Base-by-base conservation (phyloP, 2,797 vertebrate genomes). In the Tinamus major region DNA sequence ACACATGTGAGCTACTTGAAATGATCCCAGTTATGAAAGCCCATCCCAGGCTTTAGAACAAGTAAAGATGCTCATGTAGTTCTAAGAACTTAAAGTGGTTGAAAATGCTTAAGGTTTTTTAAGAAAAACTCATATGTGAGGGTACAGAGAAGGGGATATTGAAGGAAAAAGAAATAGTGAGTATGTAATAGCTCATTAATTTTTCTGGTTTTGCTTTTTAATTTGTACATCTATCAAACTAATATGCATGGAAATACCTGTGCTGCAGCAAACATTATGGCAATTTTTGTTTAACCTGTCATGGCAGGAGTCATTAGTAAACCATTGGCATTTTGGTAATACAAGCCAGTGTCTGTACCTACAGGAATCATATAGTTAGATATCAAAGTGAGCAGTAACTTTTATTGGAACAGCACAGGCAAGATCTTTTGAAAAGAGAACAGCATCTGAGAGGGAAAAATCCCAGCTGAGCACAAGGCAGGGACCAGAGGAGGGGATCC, bases 391-490 rank as follows among this genome's bases (percentile, higher is more conserved):
- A 18, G 15, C 68, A 58, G 5, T 4, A 20, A 49, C 26, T 0
- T 0, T 7, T 63, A 15, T 6, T 48, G 27, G 35, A 65, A 89
- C 3, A 70, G 16, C 58, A 63, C 1, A 41, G 29, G 9, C 5
- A 61, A 64, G 9, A 3, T 5, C 4, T 42, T 37, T 68, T 35
- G 20, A 44, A 82, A 82, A 8, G 12, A 4, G 10, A 75, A 64
- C 6, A 9, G 8, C 3, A 37, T 3, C 12, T 41, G 16, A 41
- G 81, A 74, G 19, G 46, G 51, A 75, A 79, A 29, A 19, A 8
- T 13, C 24, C 27, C 11, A 39, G 46, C 14, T 41, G 24, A 7
- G 35, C 8, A 26, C 3, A 46, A 51, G 26, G 17, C 31, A 35
- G 6, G 31, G 29, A 78, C n/a, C 13, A 68, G 35, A 51, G 17